Evolutionary conservation across 2,797 vertebrate genomes (phyloP).

Genomic region (Paramormyrops hopkinsi): DNA sequence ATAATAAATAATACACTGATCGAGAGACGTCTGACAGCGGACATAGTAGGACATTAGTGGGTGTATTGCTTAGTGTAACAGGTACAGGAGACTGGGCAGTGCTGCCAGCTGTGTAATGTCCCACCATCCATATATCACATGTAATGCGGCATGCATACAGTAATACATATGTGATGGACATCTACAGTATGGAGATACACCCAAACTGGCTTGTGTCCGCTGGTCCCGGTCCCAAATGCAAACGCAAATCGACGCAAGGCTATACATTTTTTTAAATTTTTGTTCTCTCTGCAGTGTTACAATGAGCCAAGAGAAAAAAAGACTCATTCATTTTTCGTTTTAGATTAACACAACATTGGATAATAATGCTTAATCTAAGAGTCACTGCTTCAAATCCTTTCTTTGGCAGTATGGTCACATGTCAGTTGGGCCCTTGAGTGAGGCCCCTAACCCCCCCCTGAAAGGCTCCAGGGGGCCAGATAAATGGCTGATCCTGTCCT

Average conservation of each 20-base stretch:
- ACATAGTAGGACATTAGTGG: not conserved
- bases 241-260: not conserved
- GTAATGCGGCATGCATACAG: not conserved
- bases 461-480: not conserved
- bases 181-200: not conserved
- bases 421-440: not conserved
- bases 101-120: not conserved
- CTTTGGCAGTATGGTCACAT: not conserved
- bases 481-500: not conserved
- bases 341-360: not conserved
- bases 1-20: not conserved
- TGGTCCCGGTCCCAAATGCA: not conserved
- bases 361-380: not conserved
- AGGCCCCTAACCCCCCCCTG: not conserved
- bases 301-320: not conserved
- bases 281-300: not conserved
- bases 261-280: not conserved
- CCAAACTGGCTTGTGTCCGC: not conserved
- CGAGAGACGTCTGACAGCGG: not conserved
- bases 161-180: not conserved
- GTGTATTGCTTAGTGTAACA: not conserved
- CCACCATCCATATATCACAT: not conserved
- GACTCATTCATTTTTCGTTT: not conserved
- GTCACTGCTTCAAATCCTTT: not conserved
- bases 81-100: not conserved